Evolutionary conservation across 2,113 vertebrate genomes (phyloP), one percentile per base, ranked within the genome.

Genomic region (Aythya baeri): DNA sequence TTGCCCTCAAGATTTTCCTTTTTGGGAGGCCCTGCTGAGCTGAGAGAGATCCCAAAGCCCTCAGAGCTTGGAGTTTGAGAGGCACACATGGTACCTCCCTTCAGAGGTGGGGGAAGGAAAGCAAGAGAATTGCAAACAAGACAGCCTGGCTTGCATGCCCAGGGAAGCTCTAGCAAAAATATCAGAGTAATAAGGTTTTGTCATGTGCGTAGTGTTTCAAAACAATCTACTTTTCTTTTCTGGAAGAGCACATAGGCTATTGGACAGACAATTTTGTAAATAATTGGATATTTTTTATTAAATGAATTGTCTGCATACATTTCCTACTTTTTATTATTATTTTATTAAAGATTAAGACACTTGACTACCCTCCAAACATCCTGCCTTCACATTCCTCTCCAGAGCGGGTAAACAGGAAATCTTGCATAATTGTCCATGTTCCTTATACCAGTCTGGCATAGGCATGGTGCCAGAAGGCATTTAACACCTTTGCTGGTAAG

Each of bases 371-470:
- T 96, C n/a, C 88, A 66, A 67, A 93, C 62, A 86, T 84, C 52
- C 63, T 92, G 72, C 74, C 9, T 21, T 84, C 76, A 54, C 70
- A 77, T 87, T 94, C 86, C 81, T 90, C 70, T 95, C 72, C 71
- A 86, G 50, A 61, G 41, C 23, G 49, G 38, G 81, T 94, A 94
- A 94, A 95, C 91, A 96, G 94, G 95, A 97, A 90, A 85, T 91
- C 67, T 86, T 96, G 77, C 79, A 62, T 85, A 91, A 94, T 55
- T 92, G 66, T 49, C 80, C 55, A 16, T 55, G 61, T 71, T 74
- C 78, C 49, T 83, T 89, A n/a, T 50, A 76, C 61, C 73, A 80
- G 44, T 55, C 82, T 86, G 82, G 20, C 76, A 73, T 3, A 34
- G 66, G 77, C n/a, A 25, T 4, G 13, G 32, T 86, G 83, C 62